Evolutionary conservation across 2,888 invertebrate genomes (phyloP).

Genomic region (Ferdinandea cuprea): DNA sequence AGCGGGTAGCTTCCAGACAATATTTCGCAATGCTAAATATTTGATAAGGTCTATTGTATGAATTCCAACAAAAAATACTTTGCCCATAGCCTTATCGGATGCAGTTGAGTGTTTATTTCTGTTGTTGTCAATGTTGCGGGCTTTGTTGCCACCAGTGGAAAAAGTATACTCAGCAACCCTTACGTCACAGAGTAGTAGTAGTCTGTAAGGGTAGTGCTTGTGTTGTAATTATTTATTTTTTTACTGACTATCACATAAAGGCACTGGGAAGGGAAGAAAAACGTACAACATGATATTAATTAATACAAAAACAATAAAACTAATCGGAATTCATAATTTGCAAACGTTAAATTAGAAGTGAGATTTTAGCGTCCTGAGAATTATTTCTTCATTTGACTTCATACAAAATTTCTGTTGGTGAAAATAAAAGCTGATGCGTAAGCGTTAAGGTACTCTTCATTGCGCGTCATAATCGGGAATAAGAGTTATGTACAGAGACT

Average conservation of each 20-base stretch:
- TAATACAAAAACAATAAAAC: too few relatives aligned
- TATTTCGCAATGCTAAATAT: slow-evolving; percentile 78
- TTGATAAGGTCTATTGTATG: slow-evolving; percentile 56
- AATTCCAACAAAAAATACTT: slow-evolving; percentile 45
- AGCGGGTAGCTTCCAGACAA: slow-evolving; percentile 79
- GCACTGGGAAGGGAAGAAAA: neutral
- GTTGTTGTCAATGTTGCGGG: slow-evolving; percentile 1
- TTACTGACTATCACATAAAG: neutral
- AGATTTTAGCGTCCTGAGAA: too few relatives aligned
- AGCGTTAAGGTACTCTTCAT: too few relatives aligned
- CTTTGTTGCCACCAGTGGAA: neutral
- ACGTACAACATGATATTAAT: neutral
- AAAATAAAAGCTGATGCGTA: too few relatives aligned
- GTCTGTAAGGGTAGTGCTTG: slow-evolving; percentile 15
- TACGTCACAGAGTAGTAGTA: neutral
- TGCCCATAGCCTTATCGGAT: slow-evolving; percentile 58
- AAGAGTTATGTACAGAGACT: too few relatives aligned
- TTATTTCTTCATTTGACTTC: too few relatives aligned
- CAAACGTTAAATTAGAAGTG: too few relatives aligned
- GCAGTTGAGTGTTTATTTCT: neutral
- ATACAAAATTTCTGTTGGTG: too few relatives aligned
- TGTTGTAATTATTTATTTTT: neutral
- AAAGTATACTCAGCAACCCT: slow-evolving; percentile 3
- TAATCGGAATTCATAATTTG: too few relatives aligned
- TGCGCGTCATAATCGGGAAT: too few relatives aligned